Conservation (phyloP, 2,888 invertebrate species). For the Sinopyrophorus schimmeli region DNA sequence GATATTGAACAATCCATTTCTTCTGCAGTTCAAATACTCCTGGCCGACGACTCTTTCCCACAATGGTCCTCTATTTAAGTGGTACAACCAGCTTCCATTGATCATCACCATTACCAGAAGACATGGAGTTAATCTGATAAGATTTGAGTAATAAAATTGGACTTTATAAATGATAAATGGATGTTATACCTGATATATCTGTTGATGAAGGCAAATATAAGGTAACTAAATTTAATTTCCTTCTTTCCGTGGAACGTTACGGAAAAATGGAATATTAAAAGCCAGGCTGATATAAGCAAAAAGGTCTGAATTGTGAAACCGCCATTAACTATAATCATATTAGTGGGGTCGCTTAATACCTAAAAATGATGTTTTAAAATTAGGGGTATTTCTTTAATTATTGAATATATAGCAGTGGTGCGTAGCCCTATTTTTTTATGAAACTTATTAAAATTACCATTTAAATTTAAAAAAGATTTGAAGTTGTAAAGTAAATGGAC, state of each 20-base stretch:
- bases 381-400: no score
- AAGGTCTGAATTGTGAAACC: constrained; percentile 50
- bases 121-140: constrained; percentile 41
- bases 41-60: constrained; percentile 40
- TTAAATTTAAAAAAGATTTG: no score
- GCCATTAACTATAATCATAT: constrained; percentile 47
- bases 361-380: no score
- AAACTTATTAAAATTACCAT: no score
- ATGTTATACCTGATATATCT: constrained; percentile 47
- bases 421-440: no score
- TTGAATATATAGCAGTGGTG: no score
- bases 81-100: constrained; percentile 41
- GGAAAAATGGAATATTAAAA: constrained; percentile 44
- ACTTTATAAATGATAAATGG: no score
- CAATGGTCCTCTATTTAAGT: constrained; percentile 40
- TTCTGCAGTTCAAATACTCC: constrained; percentile 41
- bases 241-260: constrained; percentile 34
- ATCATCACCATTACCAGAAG: constrained; percentile 37
- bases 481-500: no score
- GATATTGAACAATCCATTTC: constrained; percentile 45
- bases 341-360: no score
- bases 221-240: constrained; percentile 33
- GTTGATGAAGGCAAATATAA: constrained; percentile 41
- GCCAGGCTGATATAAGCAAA: constrained; percentile 47
- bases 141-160: not conserved